Base-by-base conservation (phyloP, 2,113 vertebrate species). In the Scytalopus superciliaris region DNA sequence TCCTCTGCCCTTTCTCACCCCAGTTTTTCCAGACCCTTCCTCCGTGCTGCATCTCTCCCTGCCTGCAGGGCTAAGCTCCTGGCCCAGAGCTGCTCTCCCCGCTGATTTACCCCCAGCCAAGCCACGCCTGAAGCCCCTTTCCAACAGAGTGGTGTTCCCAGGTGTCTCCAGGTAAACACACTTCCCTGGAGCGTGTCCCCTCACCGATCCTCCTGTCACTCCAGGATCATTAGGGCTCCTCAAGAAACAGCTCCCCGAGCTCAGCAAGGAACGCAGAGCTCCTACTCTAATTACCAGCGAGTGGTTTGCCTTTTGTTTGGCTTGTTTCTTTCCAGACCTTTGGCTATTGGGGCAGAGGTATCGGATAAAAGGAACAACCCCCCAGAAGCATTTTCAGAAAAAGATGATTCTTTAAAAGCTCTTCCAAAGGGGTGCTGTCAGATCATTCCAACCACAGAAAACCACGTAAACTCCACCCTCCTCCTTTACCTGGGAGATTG, bases 161-260 rank as follows among this genome's bases (percentile, higher is more conserved):
- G 55, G 1, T 7, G 28, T n/a, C 39, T 15, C 33, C 75, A 68
- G 73, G 25, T 1, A 6, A 60, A 15, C 39, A 2, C 8, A 0
- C 22, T 24, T 37, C 59, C 59, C 59, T 62, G 59, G 35, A 28
- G 16, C 16, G 6, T 27, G 35, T 27, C 23, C 52, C 47, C 55
- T 39, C 25, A 0, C 40, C 25, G 2, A 24, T 56, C 40, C 72
- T 37, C n/a, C 52, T 12, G 5, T 1, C n/a, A 7, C 56, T 14
- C 14, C 3, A 0, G 17, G 22, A 3, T 90, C 57, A 3, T 10
- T 25, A 12, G 19, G 12, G 8, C 39, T 47, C 10, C 0, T 22
- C 82, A 37, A 31, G 42, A 8, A 64, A 31, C 9, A 0, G 6
- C 52, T 33, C 66, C 60, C 74, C 19, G 55, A 69, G 69, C 44